A percentile compares a stretch with the other conserved stretches of the same genome.
phyloP scores from a whole-genome alignment of 2,888 invertebrate species.

The Netelia inedita region DNA sequence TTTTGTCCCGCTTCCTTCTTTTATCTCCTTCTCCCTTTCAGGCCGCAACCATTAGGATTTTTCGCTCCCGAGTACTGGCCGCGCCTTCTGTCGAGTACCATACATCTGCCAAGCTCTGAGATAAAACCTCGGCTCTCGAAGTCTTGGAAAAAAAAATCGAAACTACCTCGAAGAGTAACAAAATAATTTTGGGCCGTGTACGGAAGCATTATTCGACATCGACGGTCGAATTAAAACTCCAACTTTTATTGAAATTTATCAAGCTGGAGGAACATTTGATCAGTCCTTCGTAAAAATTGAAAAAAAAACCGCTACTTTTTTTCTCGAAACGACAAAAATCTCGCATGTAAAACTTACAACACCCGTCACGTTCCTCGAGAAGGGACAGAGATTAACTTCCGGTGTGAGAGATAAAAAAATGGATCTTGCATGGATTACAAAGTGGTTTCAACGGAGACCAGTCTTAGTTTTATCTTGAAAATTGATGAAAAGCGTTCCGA shows the following conservation, averaged over 20 bases:
- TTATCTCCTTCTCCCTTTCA: neutral
- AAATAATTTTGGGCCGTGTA: neutral
- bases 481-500: constrained; percentile 21
- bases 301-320: neutral
- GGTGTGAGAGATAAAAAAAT: constrained; percentile 25
- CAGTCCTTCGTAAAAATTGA: too few species aligned
- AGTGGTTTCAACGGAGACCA: neutral
- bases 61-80: constrained; percentile 18
- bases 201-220: neutral
- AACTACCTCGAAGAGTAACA: neutral
- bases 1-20: neutral
- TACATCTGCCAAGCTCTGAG: constrained; percentile 14
- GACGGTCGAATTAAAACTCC: neutral
- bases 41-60: constrained; percentile 11
- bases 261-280: too few species aligned
- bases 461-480: constrained; percentile 26
- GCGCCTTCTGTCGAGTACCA: neutral
- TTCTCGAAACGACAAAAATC: neutral
- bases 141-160: neutral
- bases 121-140: constrained; percentile 2
- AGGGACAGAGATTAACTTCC: constrained; percentile 33
- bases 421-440: constrained; percentile 24
- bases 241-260: too few species aligned
- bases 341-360: neutral
- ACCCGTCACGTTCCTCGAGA: constrained; percentile 5